Base-by-base conservation (phyloP, 2,113 vertebrate genomes). In the Lota lota region DNA sequence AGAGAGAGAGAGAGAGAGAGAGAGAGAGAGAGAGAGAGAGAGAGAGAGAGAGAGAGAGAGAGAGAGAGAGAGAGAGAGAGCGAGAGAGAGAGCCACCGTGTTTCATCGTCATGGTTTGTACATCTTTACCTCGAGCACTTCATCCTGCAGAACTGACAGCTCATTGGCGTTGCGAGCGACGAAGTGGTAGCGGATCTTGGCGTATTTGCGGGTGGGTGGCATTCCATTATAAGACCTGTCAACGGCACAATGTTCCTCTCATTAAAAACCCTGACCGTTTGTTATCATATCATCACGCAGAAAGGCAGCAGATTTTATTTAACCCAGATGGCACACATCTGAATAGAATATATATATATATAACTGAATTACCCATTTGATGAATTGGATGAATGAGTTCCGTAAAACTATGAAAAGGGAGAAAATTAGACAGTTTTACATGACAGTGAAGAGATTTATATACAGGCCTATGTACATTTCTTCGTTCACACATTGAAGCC, bases 101-200 rank as follows among this genome's bases (percentile, higher is more conserved):
- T 22, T 3, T 40, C 51, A 33, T 54, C 4, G 18, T 58, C 19
- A 24, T n/a, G 28, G 28, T 51, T 62, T 16, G 7, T 14, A 57
- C n/a, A 14, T 64, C 66, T 61, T 61, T 81, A 99, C 97, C 95
- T 99, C 95, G 1, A 97, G 88, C 78, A 98, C 83, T 70, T 99
- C 97, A 4, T 95, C 95, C 87, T 94, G 94, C 61, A 96, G 92
- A 72, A 98, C 97, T 0, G 97, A 98, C 51, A 99, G 91, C 83
- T 99, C 97, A 0, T 92, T 96, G 89, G 94, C 93, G 19, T 98
- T 99, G 10, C 92, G 91, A 0, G 97, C 97, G 0, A 97, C 95
- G 82, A 98, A 99, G 85, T 94, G 94, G 2, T 99, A 99, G 70
- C 87, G 91, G 40, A 96, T 93, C 92, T 92, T 94, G 91, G 93